A percentile compares a stretch with the other conserved stretches of the same genome.
Evolutionary conservation across 2,797 vertebrate species (phyloP).

Genomic region (Rhinogobio ventralis): DNA sequence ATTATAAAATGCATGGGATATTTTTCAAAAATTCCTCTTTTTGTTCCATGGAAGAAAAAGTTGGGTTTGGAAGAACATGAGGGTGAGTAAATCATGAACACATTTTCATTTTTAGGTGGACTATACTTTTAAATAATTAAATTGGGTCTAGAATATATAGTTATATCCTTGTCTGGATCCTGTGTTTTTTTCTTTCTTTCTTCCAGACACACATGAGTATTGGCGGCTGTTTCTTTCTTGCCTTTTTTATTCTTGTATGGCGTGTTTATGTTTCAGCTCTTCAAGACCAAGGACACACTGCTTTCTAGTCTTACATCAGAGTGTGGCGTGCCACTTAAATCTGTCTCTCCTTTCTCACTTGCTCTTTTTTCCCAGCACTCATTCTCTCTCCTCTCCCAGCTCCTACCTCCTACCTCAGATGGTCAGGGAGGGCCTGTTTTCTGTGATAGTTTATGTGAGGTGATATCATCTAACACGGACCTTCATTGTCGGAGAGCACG

Average conservation of each 20-base stretch:
- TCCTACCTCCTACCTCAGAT: conserved; percentile 9
- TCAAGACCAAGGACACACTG: conserved; percentile 32
- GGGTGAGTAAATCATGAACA: not conserved
- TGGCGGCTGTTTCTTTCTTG: not conserved
- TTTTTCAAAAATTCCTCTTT: not conserved
- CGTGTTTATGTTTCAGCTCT: conserved; percentile 17
- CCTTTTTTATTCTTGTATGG: conserved; percentile 19
- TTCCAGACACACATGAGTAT: conserved; percentile 11
- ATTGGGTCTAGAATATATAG: not conserved
- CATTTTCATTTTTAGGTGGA: conserved; percentile 22
- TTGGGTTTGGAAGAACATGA: not conserved
- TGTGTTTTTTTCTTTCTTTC: not conserved
- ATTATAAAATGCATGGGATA: not conserved
- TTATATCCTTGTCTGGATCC: conserved; percentile 10
- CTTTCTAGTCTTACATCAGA: conserved; percentile 40
- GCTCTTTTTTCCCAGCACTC: conserved; percentile 13
- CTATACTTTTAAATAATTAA: conserved; percentile 17
- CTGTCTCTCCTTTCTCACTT: not conserved
- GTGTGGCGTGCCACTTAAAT: conserved; percentile 26
- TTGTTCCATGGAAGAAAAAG: not conserved
- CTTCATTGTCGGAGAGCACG: conserved; percentile 17
- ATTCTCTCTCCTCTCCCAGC: not conserved
- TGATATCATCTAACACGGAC: conserved; percentile 66
- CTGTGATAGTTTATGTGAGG: conserved; percentile 73
- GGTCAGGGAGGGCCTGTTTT: conserved; percentile 19